Conservation (phyloP, 1,140 invertebrate genomes). For the Orussus abietinus region DNA sequence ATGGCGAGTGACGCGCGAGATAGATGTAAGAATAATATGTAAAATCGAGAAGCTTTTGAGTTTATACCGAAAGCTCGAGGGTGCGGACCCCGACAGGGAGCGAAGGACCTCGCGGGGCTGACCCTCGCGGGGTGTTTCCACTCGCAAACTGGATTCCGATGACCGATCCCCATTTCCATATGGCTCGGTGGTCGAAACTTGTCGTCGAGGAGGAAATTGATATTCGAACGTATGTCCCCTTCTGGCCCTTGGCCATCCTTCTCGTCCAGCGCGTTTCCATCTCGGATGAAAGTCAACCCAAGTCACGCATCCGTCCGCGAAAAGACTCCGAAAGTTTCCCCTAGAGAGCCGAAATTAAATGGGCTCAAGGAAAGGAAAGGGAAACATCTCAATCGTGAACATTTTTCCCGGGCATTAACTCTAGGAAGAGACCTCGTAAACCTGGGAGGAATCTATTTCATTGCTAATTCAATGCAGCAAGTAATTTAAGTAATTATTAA, state of each 20-base stretch:
- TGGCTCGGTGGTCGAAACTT: constrained; percentile 26
- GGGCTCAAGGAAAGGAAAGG: constrained; percentile 15
- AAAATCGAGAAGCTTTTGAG: constrained; percentile 44
- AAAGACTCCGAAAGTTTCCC: constrained; percentile 18
- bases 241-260: not conserved
- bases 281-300: constrained; percentile 1
- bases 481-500: too few species aligned
- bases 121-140: constrained; percentile 45
- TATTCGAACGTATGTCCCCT: constrained; percentile 31
- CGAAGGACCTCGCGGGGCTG: constrained; percentile 23
- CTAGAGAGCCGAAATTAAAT: constrained; percentile 20
- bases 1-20: constrained; percentile 19
- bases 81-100: constrained; percentile 14
- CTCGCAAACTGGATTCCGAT: constrained; percentile 48
- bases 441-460: too few species aligned
- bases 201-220: constrained; percentile 40
- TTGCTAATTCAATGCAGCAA: too few species aligned
- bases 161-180: constrained; percentile 48
- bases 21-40: constrained; percentile 45
- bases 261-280: not conserved
- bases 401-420: too few species aligned
- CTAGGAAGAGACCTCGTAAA: too few species aligned
- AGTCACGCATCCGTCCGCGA: not conserved
- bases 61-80: constrained; percentile 29
- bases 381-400: too few species aligned